Evolutionary conservation across 2,797 vertebrate species (phyloP).

Genomic region (Pelochelys cantorii): DNA sequence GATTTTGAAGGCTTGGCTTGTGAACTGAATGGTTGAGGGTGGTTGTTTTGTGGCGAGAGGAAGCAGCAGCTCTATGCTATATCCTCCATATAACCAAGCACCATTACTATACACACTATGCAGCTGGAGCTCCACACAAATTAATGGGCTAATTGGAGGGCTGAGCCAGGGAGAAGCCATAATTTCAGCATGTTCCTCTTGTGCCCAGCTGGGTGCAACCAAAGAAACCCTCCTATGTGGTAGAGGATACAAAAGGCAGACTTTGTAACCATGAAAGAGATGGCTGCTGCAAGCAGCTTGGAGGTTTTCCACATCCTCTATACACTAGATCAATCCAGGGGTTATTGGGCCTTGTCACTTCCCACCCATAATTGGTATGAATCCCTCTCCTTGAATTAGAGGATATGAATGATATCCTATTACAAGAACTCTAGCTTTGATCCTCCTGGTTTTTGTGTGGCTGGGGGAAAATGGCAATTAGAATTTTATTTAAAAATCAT

Average conservation of each 20-base stretch:
- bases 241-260: neutral
- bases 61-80: neutral
- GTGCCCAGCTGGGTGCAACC: accelerated
- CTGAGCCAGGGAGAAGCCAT: accelerated
- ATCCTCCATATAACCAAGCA: neutral
- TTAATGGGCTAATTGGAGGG: accelerated
- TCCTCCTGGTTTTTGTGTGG: neutral
- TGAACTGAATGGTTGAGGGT: neutral
- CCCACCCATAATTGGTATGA: neutral
- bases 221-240: accelerated
- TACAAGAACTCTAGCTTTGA: neutral
- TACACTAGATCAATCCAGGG: neutral
- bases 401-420: accelerated
- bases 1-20: neutral
- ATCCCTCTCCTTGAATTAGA: neutral
- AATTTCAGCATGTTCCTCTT: neutral
- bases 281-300: accelerated
- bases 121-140: accelerated
- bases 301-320: neutral
- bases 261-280: neutral
- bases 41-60: neutral
- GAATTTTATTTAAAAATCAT: constrained; percentile 16
- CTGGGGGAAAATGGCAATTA: neutral
- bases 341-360: neutral
- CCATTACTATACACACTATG: accelerated